Percentiles rank a stretch among this genome's conserved stretches.
Conservation (phyloP, 2,888 invertebrate species). For the Strigamia crassipes region DNA sequence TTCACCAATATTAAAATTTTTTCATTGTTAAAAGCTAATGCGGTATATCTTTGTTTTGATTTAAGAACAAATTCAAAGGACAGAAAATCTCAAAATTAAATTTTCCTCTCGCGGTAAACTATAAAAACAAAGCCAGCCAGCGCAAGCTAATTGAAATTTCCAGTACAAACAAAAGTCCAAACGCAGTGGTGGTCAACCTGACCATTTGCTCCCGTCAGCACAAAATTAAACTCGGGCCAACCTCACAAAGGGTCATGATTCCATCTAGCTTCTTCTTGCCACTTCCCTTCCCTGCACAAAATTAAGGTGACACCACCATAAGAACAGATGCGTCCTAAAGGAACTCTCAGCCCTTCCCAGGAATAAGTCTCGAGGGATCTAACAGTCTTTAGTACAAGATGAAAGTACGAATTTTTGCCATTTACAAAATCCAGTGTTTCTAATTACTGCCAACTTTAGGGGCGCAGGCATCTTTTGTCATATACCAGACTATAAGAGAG, state of each 20-base stretch:
- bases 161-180: constrained; percentile 38
- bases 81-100: neutral
- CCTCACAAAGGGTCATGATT: constrained; percentile 26
- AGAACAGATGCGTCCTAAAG: constrained; percentile 38
- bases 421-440: constrained; percentile 31
- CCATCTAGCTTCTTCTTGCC: constrained; percentile 24
- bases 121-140: constrained; percentile 1
- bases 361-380: constrained; percentile 18
- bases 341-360: constrained; percentile 19
- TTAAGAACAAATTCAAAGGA: neutral
- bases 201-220: constrained; percentile 40
- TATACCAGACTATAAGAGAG: neutral
- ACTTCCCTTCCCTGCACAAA: neutral
- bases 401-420: constrained; percentile 31
- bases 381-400: constrained; percentile 21
- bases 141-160: constrained; percentile 32
- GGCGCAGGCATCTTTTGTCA: constrained; percentile 28
- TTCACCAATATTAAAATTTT: neutral
- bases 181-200: constrained; percentile 32
- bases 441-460: constrained; percentile 29
- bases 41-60: neutral
- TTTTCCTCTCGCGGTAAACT: neutral
- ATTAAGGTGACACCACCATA: constrained; percentile 35
- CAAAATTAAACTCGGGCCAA: constrained; percentile 36
- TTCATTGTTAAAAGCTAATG: neutral